phyloP scores from a whole-genome alignment of 2,797 vertebrate genomes.

The Scarus forsteni region DNA sequence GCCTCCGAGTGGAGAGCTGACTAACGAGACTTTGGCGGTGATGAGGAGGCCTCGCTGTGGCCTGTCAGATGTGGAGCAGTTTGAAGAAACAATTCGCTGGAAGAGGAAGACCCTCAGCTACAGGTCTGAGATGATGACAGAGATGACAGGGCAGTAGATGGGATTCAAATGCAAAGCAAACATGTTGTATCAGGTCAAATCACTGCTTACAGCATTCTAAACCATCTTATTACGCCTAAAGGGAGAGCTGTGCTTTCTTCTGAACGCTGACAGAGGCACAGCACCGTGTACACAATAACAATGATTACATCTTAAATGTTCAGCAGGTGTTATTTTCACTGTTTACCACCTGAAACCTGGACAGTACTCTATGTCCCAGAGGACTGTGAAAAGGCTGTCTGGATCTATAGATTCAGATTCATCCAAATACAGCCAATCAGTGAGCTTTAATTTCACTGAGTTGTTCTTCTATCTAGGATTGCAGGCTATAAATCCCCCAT shows the following conservation, averaged over 20 bases:
- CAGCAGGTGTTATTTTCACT: not conserved
- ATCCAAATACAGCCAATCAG: too few species aligned
- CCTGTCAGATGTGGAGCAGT: slow-evolving; percentile 73
- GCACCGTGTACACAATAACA: not conserved
- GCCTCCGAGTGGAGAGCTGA: slow-evolving; percentile 64
- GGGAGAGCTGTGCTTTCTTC: not conserved
- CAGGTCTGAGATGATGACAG: slow-evolving; percentile 52
- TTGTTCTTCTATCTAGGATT: slow-evolving; percentile 50
- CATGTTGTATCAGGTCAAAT: not conserved
- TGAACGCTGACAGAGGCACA: not conserved
- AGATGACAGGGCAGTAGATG: not conserved
- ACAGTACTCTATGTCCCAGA: too few species aligned
- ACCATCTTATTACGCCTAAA: not conserved
- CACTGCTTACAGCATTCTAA: not conserved
- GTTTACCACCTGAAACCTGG: not conserved
- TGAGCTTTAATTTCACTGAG: too few species aligned
- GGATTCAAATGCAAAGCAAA: not conserved
- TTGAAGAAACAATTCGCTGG: slow-evolving; percentile 63
- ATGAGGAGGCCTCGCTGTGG: slow-evolving; percentile 78
- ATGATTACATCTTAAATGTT: not conserved
- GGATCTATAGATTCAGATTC: too few species aligned
- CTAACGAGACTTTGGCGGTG: slow-evolving; percentile 59
- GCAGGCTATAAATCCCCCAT: slow-evolving; percentile 31
- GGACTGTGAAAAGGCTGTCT: not conserved
- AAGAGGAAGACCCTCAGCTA: slow-evolving; percentile 71